phyloP scores from a whole-genome alignment of 2,888 invertebrate species.

The Drosophila fungiperda region DNA sequence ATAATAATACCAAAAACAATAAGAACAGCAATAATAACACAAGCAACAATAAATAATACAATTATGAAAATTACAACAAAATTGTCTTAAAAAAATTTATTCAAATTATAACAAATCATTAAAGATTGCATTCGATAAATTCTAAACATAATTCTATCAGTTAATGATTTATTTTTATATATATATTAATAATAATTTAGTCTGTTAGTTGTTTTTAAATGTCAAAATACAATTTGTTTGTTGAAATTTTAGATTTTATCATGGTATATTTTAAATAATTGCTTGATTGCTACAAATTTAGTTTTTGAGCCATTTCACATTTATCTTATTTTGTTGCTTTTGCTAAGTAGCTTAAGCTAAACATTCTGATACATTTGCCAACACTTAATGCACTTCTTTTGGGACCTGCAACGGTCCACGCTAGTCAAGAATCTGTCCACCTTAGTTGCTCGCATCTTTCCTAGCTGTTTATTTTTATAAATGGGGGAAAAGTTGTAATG shows the following conservation, averaged over 20 bases:
- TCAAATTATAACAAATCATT: slow-evolving; percentile 39
- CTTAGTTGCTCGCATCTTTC: slow-evolving; percentile 10
- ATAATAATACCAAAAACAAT: slow-evolving; percentile 18
- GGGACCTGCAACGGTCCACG: too few relatives aligned
- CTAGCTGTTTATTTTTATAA: too few relatives aligned
- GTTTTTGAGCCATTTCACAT: not conserved
- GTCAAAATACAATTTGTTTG: not conserved
- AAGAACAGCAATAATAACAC: not conserved
- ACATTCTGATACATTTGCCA: slow-evolving; percentile 27
- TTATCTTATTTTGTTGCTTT: not conserved
- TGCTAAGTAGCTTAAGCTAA: not conserved
- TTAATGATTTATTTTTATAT: not conserved
- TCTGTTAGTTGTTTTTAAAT: not conserved
- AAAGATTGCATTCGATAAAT: slow-evolving; percentile 41
- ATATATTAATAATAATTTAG: not conserved
- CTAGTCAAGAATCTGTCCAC: slow-evolving; percentile 40
- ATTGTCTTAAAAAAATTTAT: slow-evolving; percentile 31
- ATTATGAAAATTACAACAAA: slow-evolving; percentile 42
- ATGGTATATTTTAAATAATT: not conserved
- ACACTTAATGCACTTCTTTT: slow-evolving; percentile 20
- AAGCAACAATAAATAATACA: slow-evolving; percentile 1
- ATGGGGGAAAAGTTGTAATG: too few relatives aligned
- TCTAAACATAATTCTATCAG: slow-evolving; percentile 2
- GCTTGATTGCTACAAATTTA: not conserved
- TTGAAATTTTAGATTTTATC: not conserved